Evolutionary conservation across 2,888 invertebrate genomes (phyloP).

Genomic region (Muschampia plurimacula): DNA sequence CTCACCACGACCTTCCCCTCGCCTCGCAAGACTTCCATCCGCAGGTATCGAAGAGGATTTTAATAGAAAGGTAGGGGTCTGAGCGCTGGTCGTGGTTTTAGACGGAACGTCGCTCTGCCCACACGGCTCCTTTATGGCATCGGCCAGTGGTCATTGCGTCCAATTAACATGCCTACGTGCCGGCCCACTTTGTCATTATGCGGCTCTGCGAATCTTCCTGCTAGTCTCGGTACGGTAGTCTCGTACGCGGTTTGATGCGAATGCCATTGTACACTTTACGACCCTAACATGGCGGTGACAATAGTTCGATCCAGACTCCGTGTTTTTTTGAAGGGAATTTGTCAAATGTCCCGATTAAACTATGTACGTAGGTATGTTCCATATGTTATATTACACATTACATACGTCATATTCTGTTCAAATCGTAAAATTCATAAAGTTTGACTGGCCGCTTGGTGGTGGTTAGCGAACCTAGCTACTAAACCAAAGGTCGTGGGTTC

Average conservation of each 20-base stretch:
- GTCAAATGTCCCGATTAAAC: slow-evolving; percentile 4
- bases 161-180: slow-evolving; percentile 84
- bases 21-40: slow-evolving; percentile 37
- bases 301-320: slow-evolving; percentile 28
- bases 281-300: slow-evolving; percentile 46
- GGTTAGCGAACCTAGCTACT: too few relatives aligned
- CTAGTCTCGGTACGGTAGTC: slow-evolving; percentile 45
- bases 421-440: too few relatives aligned
- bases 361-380: too few relatives aligned
- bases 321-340: neutral
- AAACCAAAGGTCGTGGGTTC: too few relatives aligned
- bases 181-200: slow-evolving; percentile 74
- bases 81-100: slow-evolving; percentile 59
- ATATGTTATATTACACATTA: too few relatives aligned
- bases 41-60: slow-evolving; percentile 22
- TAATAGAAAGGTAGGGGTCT: slow-evolving; percentile 50
- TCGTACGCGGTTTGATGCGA: slow-evolving; percentile 51
- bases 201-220: slow-evolving; percentile 72
- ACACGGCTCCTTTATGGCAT: slow-evolving; percentile 78
- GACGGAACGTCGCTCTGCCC: slow-evolving; percentile 77
- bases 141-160: slow-evolving; percentile 76
- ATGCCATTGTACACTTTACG: slow-evolving; percentile 40
- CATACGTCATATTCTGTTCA: too few relatives aligned
- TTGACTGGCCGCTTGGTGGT: too few relatives aligned
- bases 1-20: slow-evolving; percentile 53